phyloP scores from a whole-genome alignment of 1,140 invertebrate species.

The Ctenoplectra terminalis region DNA sequence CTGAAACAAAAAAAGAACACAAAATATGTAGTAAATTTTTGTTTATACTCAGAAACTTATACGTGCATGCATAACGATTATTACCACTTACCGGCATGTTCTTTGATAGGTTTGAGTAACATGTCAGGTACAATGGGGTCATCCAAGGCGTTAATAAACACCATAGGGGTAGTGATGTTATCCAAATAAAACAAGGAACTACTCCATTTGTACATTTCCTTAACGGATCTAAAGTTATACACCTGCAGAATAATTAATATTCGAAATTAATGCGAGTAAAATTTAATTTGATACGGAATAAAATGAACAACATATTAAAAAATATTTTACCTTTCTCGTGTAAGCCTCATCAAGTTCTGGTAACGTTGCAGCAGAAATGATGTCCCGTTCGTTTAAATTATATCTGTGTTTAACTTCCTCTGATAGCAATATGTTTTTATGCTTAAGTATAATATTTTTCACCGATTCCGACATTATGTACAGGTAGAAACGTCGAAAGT shows the following conservation, averaged over 20 bases:
- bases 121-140: slow-evolving; percentile 93
- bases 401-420: slow-evolving; percentile 88
- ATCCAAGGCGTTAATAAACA: slow-evolving; percentile 94
- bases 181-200: slow-evolving; percentile 90
- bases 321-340: slow-evolving; percentile 85
- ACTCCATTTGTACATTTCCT: slow-evolving; percentile 92
- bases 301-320: background rate
- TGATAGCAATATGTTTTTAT: slow-evolving; percentile 89
- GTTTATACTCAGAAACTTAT: too few relatives aligned
- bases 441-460: slow-evolving; percentile 91
- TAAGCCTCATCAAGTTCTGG: slow-evolving; percentile 95
- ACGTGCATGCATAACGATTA: background rate
- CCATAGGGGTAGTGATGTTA: slow-evolving; percentile 91
- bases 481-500: slow-evolving; percentile 94
- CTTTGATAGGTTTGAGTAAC: slow-evolving; percentile 88
- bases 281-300: too few relatives aligned
- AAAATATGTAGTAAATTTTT: background rate
- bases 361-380: slow-evolving; percentile 92
- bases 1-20: slow-evolving; percentile 82
- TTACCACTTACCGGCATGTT: slow-evolving; percentile 88
- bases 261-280: slow-evolving; percentile 13
- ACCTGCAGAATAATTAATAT: slow-evolving; percentile 62
- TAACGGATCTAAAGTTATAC: slow-evolving; percentile 90
- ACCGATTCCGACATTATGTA: slow-evolving; percentile 96
- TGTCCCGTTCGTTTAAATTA: slow-evolving; percentile 89